Base-by-base conservation (phyloP, 30 jellyfish, hydroid and myxozoan genomes). In the Sanderia malayensis region DNA sequence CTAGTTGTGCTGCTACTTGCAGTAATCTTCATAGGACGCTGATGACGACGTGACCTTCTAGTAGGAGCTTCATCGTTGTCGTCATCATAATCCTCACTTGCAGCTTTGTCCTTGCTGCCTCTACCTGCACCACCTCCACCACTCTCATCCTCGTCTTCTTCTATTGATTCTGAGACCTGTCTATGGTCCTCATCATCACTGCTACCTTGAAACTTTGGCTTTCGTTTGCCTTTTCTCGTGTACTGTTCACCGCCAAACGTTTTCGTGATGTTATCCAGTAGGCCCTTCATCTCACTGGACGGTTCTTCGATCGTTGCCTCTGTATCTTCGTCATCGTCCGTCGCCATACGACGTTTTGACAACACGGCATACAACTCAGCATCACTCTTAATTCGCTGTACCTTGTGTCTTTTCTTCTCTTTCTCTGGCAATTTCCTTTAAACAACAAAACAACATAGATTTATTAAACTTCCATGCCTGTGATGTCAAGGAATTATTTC, bases 311-410 rank as follows among this genome's bases (percentile, higher is more conserved):
- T 24, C 8, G 79, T 84, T 24, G 83, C 67, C 15, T 82, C 85
- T 21, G n/a, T 25, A 4, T 9, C 74, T 41, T 25, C 52, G 76
- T 83, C 88, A n/a, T 65, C 95, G 31, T 83, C 95, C 11, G 95
- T 73, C 32, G 85, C 84, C 69, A 67, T 63, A 44, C 97, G 95
- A 53, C 97, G 97, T 67, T 76, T 83, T 25, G 94, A 74, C 69
- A 90, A 28, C 46, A 83, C 85, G 8, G 92, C 97, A 65, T 90
- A 70, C 63, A 90, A 68, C 62, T 83, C 93, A 28, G 97, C 97
- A 72, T 81, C 94, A 62, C 97, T 90, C 41, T 76, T 83, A 58
- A 82, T 82, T 30, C 97, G 94, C 30, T 79, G 88, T 29, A 90
- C 97, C 57, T 81, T 88, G 74, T 82, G 94, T 44, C 95, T 86